Conservation (phyloP, 1,140 invertebrate genomes). For the Bombus difficillimus region DNA sequence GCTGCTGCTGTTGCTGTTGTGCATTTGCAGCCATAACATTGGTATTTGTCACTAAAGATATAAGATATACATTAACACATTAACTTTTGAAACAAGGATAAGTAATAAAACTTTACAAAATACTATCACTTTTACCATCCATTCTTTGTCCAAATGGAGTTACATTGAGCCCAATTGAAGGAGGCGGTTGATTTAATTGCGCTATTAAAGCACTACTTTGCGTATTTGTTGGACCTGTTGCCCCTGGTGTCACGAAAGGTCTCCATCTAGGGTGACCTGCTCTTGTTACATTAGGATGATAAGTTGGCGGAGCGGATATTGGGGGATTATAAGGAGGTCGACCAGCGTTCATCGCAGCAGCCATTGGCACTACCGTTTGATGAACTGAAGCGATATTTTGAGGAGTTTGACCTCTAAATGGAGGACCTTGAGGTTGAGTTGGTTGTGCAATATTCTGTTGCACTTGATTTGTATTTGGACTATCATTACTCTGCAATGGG, state of each 20-base stretch:
- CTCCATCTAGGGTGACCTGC: constrained; percentile 76
- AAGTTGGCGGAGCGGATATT: constrained; percentile 83
- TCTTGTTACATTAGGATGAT: constrained; percentile 78
- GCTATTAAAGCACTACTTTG: constrained; percentile 86
- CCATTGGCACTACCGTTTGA: constrained; percentile 73
- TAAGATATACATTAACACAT: background rate
- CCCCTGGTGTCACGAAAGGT: constrained; percentile 76
- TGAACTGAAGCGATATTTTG: constrained; percentile 79
- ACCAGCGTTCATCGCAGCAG: constrained; percentile 70
- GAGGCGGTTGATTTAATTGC: constrained; percentile 87
- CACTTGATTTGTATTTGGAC: constrained; percentile 82
- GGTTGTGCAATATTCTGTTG: constrained; percentile 76
- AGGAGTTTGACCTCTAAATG: constrained; percentile 76
- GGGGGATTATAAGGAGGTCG: constrained; percentile 80
- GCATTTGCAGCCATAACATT: constrained; percentile 79
- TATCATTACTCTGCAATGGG: constrained; percentile 84
- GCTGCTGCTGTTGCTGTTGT: constrained; percentile 73
- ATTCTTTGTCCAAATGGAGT: constrained; percentile 83
- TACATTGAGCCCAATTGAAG: constrained; percentile 82
- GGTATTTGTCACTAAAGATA: constrained; percentile 62
- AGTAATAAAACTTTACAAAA: background rate
- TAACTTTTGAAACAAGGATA: background rate
- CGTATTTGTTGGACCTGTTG: constrained; percentile 77
- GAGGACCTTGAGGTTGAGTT: constrained; percentile 71
- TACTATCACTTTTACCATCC: constrained; percentile 73